phyloP scores from a whole-genome alignment of 2,888 invertebrate genomes.

The Vanessa cardui region DNA sequence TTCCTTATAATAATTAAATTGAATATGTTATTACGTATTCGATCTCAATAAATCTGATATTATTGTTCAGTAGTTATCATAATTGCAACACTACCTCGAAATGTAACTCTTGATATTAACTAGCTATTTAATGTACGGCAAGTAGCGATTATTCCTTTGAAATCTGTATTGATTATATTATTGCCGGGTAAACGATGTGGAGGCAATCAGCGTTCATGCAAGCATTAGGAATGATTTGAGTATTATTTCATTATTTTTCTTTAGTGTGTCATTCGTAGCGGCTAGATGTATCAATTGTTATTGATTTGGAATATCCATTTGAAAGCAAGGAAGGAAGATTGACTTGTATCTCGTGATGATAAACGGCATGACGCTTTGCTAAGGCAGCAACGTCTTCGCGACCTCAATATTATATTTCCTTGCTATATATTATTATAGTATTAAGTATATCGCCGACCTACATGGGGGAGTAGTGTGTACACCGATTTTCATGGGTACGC shows the following conservation, averaged over 20 bases:
- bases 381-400: too few species aligned
- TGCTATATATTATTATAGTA: too few species aligned
- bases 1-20: background rate
- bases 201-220: conserved; percentile 10
- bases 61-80: background rate
- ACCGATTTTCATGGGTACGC: too few species aligned
- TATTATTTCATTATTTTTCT: background rate
- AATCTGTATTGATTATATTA: conserved; percentile 35
- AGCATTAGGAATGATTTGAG: background rate
- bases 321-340: too few species aligned
- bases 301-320: too few species aligned
- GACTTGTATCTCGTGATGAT: too few species aligned
- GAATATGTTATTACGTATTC: background rate
- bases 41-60: background rate
- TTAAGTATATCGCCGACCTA: too few species aligned
- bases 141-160: conserved; percentile 24
- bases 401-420: too few species aligned
- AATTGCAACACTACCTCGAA: background rate
- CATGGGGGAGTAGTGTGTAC: too few species aligned
- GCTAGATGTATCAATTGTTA: too few species aligned
- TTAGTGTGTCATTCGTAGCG: too few species aligned
- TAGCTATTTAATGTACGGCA: background rate
- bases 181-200: conserved; percentile 42
- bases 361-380: too few species aligned
- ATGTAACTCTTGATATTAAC: background rate